A percentile compares a stretch with the other conserved stretches of the same genome.
phyloP scores from a whole-genome alignment of 2,888 invertebrate species.

The Meiosimyza decipiens region DNA sequence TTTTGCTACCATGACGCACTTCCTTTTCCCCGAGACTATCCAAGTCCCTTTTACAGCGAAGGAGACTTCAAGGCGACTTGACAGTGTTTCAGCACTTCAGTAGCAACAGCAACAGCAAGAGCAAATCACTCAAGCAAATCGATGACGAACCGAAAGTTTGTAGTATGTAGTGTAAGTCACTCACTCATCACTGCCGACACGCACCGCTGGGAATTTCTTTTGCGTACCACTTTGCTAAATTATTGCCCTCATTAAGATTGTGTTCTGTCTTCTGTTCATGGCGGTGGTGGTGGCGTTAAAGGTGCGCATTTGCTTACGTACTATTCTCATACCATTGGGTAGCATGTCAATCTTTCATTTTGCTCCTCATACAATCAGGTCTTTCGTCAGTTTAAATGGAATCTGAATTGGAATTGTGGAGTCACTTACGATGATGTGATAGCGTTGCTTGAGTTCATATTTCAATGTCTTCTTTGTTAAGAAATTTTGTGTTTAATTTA shows the following conservation, averaged over 20 bases:
- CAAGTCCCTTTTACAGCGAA: background rate
- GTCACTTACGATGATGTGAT: background rate
- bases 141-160: constrained; percentile 17
- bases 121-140: constrained; percentile 28
- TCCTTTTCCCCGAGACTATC: too few relatives aligned
- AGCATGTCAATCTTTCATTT: constrained; percentile 12
- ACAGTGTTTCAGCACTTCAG: constrained; percentile 5
- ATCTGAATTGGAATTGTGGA: constrained; percentile 16
- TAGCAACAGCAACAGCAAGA: too few relatives aligned
- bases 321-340: background rate
- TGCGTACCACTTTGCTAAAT: constrained; percentile 33
- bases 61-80: constrained; percentile 1
- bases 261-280: constrained; percentile 36
- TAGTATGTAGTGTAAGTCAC: background rate
- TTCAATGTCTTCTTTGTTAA: constrained; percentile 26
- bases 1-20: too few relatives aligned
- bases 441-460: constrained; percentile 29
- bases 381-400: background rate
- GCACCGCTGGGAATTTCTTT: constrained; percentile 3
- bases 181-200: background rate
- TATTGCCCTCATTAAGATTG: constrained; percentile 44
- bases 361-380: background rate
- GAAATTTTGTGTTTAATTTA: constrained; percentile 25
- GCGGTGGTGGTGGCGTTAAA: background rate
- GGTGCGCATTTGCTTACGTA: background rate